Base-by-base conservation (phyloP, 2,888 invertebrate species). In the Drosophila longiperda region DNA sequence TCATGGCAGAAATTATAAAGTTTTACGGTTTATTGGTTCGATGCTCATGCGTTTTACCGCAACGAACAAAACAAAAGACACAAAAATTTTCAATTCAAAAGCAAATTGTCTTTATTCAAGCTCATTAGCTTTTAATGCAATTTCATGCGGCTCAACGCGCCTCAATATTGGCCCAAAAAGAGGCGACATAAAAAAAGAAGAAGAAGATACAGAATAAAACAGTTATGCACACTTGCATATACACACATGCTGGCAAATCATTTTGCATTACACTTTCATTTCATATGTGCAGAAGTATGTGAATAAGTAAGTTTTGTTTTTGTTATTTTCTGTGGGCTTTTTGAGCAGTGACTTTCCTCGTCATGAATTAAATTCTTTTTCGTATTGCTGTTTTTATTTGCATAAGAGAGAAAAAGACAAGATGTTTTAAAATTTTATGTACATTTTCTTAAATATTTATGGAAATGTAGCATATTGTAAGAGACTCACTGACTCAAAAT, bases 401-500 rank as follows among this genome's bases (percentile, higher is more conserved):
- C 38, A 71, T 57, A 26, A 42, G 32, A 34, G 8, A 17, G 32
- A 45, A 20, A 20, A 57, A 54, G 66, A 50, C 63, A 76, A 73
- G 71, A 64, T 70, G 80, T 72, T 77, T 73, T 63, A 78, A 79
- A 81, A 82, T 89, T 85, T 91, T 85, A 89, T 90, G 91, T 75
- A 89, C 91, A 89, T 91, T 83, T 83, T 78, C 59, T 88, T 84
- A 91, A 91, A 89, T 91, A 91, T 89, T 89, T 89, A 91, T 90
- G 90, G 79, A 89, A 88, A 89, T 87, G 90, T 82, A 83, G 78
- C 89, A 91, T 89, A 91, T 89, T 90, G 90, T 90, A 79, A 83
- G 73, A 59, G 82, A 82, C 88, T 75, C 81, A 78, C 75, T 83
- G 77, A 80, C 76, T 83, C 84, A 82, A 90, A 89, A 87, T 89